Evolutionary conservation across 2,113 vertebrate species (phyloP).

Genomic region (Pyxicephalus adspersus): DNA sequence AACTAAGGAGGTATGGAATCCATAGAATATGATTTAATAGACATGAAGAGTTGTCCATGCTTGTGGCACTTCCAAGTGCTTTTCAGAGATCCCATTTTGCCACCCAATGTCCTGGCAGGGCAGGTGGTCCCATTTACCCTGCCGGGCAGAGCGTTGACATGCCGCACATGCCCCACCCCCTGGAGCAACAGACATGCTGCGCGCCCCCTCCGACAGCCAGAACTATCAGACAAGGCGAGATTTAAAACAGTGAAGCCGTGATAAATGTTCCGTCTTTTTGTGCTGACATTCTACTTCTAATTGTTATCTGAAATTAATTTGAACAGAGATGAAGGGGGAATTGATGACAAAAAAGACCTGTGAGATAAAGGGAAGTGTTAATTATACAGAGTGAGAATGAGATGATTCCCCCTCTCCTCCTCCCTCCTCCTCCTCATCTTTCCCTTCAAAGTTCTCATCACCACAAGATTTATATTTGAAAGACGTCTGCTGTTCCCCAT

Average conservation of each 20-base stretch:
- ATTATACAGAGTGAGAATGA: slow-evolving; percentile 48
- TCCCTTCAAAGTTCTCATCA: slow-evolving; percentile 42
- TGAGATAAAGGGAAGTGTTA: slow-evolving; percentile 51
- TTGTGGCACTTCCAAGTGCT: too few species aligned
- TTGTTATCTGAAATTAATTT: slow-evolving; percentile 56
- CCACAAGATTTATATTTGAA: slow-evolving; percentile 27
- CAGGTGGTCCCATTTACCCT: slow-evolving; percentile 34
- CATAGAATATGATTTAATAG: too few species aligned
- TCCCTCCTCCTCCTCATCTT: slow-evolving; percentile 4
- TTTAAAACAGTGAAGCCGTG: neutral
- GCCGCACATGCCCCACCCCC: neutral
- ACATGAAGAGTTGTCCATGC: too few species aligned
- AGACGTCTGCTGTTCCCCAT: slow-evolving; percentile 16
- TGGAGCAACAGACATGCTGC: neutral
- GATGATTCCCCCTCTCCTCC: neutral
- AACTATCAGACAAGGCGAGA: neutral
- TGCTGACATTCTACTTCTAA: slow-evolving; percentile 41
- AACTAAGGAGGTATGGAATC: neutral
- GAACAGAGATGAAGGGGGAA: slow-evolving; percentile 50
- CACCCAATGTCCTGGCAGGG: neutral
- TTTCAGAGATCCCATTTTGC: neutral
- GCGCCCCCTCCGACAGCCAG: slow-evolving; percentile 4
- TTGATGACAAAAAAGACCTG: slow-evolving; percentile 52
- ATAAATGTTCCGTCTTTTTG: neutral
- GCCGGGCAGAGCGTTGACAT: neutral